Evolutionary conservation across 2,888 invertebrate genomes (phyloP), one percentile per base, ranked within the genome.

Genomic region (Kuschelorhynchus macadamiae): DNA sequence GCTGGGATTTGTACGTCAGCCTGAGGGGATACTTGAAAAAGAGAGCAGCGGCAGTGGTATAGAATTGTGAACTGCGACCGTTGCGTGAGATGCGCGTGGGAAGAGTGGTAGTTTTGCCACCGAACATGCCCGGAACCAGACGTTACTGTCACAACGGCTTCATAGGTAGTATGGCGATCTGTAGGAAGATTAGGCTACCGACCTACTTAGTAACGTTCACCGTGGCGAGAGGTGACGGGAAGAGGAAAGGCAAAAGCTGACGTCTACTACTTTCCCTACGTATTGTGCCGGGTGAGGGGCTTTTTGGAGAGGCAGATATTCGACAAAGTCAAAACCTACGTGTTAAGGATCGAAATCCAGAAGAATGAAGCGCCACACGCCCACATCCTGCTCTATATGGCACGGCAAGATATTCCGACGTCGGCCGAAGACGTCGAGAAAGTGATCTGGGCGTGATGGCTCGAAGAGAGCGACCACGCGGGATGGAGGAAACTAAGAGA

Each of bases 131-230:
- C 50, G 50, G 50, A 2, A 50, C 33, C 8, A 41, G 50, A 4
- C 20, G 50, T 11, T 50, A 50, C 25, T 50, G 30, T 32, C 12
- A 50, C 25, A 32, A 50, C 50, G 50, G 50, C 4, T 50, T 12
- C n/a, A 3, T 36, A n/a, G 30, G 30, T 7, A 32, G 25, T 9
- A 30, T 50, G 50, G 36, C 36, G 36, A 36, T 36, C 3, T 36
- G 36, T 36, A 36, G n/a, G 11, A 36, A 36, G 11, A 4, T 42
- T 3, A 17, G 16, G 42, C 2, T 16, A 14, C 17, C 16, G 8
- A 17, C 16, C 3, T 42, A 16, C 17, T 11, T 42, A 2, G 1
- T 42, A 14, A 42, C 42, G 9, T 42, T 42, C 11, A 42, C 42
- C 2, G 42, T 42, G 42, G 42, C 5, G 5, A 12, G 36, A 42